A percentile compares a stretch with the other conserved stretches of the same genome.
These are phyloP conservation scores for Eulacestoma nigropectus DNA, from an alignment of 2,113 vertebrate species.

Conservation along the genomic window DNA sequence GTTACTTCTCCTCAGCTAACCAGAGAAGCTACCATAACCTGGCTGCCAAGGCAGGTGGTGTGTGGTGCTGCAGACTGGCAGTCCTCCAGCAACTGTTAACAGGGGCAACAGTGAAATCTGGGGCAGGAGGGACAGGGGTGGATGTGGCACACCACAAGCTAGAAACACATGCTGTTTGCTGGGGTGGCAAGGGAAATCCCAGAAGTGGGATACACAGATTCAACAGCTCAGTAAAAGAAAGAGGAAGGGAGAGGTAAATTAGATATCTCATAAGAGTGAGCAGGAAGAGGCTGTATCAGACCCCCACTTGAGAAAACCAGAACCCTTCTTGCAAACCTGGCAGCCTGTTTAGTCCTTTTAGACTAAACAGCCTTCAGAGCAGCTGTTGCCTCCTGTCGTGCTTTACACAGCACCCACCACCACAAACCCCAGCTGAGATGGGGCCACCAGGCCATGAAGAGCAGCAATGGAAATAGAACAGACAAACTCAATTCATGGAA, in stretches of 20 bases:
- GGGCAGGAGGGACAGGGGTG: background rate
- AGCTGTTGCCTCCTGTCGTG: background rate
- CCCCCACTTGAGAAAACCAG: background rate
- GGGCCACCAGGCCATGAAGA: background rate
- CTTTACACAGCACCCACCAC: background rate
- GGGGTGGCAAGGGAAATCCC: background rate
- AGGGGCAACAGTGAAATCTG: background rate
- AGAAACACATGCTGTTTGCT: background rate
- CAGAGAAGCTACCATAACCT: background rate
- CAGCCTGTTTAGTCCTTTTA: background rate
- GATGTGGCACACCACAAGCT: background rate
- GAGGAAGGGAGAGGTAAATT: background rate
- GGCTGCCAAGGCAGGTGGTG: background rate
- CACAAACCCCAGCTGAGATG: background rate
- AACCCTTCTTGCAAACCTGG: background rate
- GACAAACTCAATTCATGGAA: background rate
- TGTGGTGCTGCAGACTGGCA: background rate
- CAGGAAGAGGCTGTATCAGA: background rate
- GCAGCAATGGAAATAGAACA: background rate
- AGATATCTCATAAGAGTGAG: fast-evolving
- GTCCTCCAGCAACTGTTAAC: background rate
- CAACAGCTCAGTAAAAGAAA: background rate
- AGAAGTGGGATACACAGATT: background rate
- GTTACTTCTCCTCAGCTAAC: background rate
- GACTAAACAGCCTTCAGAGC: background rate